A percentile compares a stretch with the other conserved stretches of the same genome.
Evolutionary conservation across 2,113 vertebrate species (phyloP).

Genomic region (Australoheros scitulus): DNA sequence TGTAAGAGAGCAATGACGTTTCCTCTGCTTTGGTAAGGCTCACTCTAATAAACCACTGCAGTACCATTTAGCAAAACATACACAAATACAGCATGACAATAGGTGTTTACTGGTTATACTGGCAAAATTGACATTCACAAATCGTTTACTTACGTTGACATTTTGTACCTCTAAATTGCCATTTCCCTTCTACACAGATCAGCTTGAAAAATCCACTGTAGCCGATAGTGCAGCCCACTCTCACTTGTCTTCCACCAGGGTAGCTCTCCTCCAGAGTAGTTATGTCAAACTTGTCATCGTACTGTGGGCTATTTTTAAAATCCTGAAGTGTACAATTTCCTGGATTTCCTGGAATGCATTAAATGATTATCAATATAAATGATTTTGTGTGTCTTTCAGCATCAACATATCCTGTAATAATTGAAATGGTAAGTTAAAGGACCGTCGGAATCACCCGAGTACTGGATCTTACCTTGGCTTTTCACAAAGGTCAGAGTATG

Average conservation of each 20-base stretch:
- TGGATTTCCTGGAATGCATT: conserved; percentile 31
- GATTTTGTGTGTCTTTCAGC: background rate
- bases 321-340: conserved; percentile 48
- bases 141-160: conserved; percentile 70
- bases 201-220: conserved; percentile 65
- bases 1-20: background rate
- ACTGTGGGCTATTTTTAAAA: rapidly evolving
- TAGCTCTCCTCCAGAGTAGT: conserved; percentile 19
- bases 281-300: conserved; percentile 48
- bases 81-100: background rate
- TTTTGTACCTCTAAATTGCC: background rate
- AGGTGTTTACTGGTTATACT: background rate
- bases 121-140: background rate
- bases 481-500: conserved; percentile 43
- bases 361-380: background rate
- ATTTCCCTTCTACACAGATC: conserved; percentile 27
- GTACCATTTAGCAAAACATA: background rate
- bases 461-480: conserved; percentile 52
- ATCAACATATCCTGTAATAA: background rate
- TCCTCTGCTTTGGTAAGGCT: background rate
- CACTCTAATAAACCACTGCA: background rate
- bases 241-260: background rate
- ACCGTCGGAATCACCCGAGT: background rate
- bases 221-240: conserved; percentile 68
- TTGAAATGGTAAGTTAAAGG: background rate